Evolutionary conservation across 2,113 vertebrate genomes (phyloP), one percentile per base, ranked within the genome.

Genomic region (Ariopsis seemanni): DNA sequence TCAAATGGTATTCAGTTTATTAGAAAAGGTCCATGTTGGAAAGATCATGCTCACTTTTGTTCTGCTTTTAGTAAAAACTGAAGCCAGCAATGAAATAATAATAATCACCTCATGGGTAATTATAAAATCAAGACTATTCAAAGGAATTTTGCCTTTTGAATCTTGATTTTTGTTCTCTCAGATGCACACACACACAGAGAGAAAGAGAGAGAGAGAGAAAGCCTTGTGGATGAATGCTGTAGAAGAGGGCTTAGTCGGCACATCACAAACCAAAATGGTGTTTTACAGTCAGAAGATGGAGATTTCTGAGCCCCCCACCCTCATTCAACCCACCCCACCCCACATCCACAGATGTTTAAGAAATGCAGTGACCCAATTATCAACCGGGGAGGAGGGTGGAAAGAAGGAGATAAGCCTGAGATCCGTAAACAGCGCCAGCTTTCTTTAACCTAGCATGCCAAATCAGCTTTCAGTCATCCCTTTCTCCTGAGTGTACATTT

Each of bases 341-440:
- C 65, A 71, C 52, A 83, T 81, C 85, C 27, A 83, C 83, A 88
- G 55, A 82, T 86, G 80, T 88, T 87, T 89, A 57, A 87, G 83
- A 88, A 85, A 63, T 88, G 58, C 84, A 84, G 75, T 90, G 90
- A 90, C 90, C 88, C 86, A 89, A 89, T 89, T 90, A 89, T 89
- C 88, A 89, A 85, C 71, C 82, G 86, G 80, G 75, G 57, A 65
- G 75, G 60, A 65, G 34, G 57, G 80, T 86, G 78, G 87, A 85
- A 72, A 78, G 77, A 74, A 75, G 67, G 80, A 88, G 89, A 90
- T 79, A 90, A 83, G 84, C 63, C 72, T 69, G 34, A 77, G 87
- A 75, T 83, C 34, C 71, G 69, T 69, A 79, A 84, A 57, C 62
- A 88, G 57, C 55, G 25, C 86, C 65, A 9, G 78, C 52, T 75